Base-by-base conservation (phyloP, 2,797 vertebrate genomes). In the Gymnodraco acuticeps region DNA sequence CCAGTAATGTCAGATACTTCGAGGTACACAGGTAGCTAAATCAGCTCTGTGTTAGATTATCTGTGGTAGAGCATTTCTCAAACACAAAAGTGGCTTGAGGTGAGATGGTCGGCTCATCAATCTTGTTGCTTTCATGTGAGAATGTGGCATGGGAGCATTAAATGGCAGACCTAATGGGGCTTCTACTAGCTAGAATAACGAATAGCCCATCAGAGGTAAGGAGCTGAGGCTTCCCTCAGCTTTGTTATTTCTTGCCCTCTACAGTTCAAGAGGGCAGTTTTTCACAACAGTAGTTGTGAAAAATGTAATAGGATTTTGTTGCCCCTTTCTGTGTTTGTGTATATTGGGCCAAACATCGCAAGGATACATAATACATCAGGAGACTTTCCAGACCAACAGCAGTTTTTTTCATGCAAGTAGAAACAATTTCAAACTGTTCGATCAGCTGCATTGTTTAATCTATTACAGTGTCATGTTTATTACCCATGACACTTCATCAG, bases 101-200 rank as follows among this genome's bases (percentile, higher is more conserved):
- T 83, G 77, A 85, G 83, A 80, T 58, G 66, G 76, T 75, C 48
- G 53, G 60, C 80, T 77, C 87, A 88, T 92, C 90, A 89, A 84
- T 92, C 86, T 83, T 83, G 83, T 72, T 68, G 78, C 86, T 87
- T 89, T 90, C 82, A 75, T 87, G 86, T 84, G 83, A 74, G 84
- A 89, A 85, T 80, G 87, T 89, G 88, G 84, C 75, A 53, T 68
- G 86, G 88, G 88, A 90, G 76, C 84, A 75, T 83, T 91, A 90
- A 94, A 92, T 83, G 78, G 80, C 77, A 87, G 86, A 92, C 80
- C 83, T 92, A 93, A 94, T 92, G 84, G 84, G 85, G 88, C 89
- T 92, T 89, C 92, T 83, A 87, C 85, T 85, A 79, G 88, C 86
- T 85, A 66, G 91, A 93, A 94, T 94, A 93, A 93, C 92, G 94